These are phyloP conservation scores for Eunapius fragilis DNA, from an alignment of 37 sponge, comb jelly and placozoan genomes.

Conservation along the genomic window DNA sequence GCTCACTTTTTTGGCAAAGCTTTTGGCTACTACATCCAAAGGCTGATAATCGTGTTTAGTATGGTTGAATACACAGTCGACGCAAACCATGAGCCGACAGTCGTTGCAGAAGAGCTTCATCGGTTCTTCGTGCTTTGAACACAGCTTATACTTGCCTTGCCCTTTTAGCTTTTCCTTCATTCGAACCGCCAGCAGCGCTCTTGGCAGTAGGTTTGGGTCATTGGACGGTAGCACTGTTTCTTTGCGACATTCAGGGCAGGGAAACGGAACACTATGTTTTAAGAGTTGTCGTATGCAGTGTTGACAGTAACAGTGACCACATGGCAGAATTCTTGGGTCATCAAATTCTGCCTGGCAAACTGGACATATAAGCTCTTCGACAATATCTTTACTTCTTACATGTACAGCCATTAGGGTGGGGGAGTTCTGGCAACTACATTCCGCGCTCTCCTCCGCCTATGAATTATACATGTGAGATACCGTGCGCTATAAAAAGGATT, in stretches of 20 bases:
- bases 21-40: neutral
- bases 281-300: neutral
- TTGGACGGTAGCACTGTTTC: neutral
- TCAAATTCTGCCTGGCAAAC: neutral
- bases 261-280: neutral
- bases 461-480: no score
- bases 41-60: neutral
- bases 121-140: neutral
- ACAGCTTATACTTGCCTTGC: neutral
- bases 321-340: neutral
- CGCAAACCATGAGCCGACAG: neutral
- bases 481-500: no score
- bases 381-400: neutral
- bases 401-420: no score
- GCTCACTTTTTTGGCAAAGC: neutral
- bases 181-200: neutral
- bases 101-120: neutral
- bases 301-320: neutral
- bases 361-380: neutral
- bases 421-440: no score
- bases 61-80: neutral
- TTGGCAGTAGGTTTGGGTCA: neutral
- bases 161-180: neutral
- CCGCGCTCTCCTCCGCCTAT: no score
- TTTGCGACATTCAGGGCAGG: neutral